These are phyloP conservation scores for Crepidodera aurea DNA, from an alignment of 2,888 invertebrate genomes.

Conservation along the genomic window DNA sequence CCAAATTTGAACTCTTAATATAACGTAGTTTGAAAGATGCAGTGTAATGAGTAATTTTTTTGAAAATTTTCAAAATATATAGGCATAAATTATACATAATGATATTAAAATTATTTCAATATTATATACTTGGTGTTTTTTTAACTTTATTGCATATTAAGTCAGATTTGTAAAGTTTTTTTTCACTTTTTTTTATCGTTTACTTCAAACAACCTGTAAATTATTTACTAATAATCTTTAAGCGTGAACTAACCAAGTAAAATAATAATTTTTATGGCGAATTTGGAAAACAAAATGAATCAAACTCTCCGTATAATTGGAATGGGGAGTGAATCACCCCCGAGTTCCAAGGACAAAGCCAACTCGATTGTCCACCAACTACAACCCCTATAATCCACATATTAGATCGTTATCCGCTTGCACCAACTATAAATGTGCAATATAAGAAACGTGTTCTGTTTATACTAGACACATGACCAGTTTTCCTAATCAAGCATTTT, in stretches of 20 bases:
- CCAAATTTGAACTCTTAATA: no score
- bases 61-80: no score
- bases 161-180: no score
- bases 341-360: constrained; percentile 28
- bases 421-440: constrained; percentile 42
- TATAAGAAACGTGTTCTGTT: constrained; percentile 23
- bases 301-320: constrained; percentile 44
- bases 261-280: constrained; percentile 18
- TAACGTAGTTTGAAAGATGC: no score
- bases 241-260: neutral
- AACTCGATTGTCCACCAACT: constrained; percentile 27
- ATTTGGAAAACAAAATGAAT: constrained; percentile 46
- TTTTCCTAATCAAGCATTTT: constrained; percentile 30
- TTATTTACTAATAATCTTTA: no score
- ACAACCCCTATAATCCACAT: constrained; percentile 30
- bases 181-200: no score
- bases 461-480: constrained; percentile 37
- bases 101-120: no score
- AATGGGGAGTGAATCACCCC: constrained; percentile 47
- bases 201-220: no score
- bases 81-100: no score
- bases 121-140: no score
- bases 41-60: no score
- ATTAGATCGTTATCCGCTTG: constrained; percentile 49
- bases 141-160: no score